Base-by-base conservation (phyloP, 2,888 invertebrate species). In the Zygogramma bicolorata region DNA sequence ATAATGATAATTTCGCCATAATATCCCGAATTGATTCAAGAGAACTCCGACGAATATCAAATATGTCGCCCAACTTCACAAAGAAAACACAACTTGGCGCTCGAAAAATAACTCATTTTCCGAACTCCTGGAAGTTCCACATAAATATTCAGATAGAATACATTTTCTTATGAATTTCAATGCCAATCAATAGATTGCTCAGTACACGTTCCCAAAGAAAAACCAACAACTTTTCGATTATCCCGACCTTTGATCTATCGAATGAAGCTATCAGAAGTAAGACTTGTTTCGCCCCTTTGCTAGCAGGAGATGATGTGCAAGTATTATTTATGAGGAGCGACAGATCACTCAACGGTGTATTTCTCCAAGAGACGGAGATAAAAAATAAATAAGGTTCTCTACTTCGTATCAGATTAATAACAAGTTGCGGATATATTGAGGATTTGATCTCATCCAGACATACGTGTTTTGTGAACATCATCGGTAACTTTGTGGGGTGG, bases 151-250 rank as follows among this genome's bases (percentile, higher is more conserved):
- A 63, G 40, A 63, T 63, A n/a, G 27, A 63, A 46, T 49, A 46
- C 63, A 63, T 63, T 63, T 49, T 63, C 63, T 63, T 63, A 42
- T 20, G 63, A 63, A 40, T 63, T 63, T 46, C 63, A 63, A 63
- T 63, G 10, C 10, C 63, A 63, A 63, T 63, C 63, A 63, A 63
- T 63, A 49, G 27, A 63, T 46, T 46, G 46, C 63, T 63, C 63
- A 5, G 63, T 40, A 25, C 27, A 63, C 63, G 27, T 63, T 46
- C 46, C 31, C 18, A 29, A 63, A 62, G 49, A 57, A 69, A 70
- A 81, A 80, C 80, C 80, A 81, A 79, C 81, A 82, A 78, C 76
- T 82, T 81, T 80, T 81, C 81, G 80, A 82, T 82, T 81, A 81
- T 76, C 70, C 70, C 72, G 70, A 74, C 77, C 81, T 82, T 82